These are phyloP conservation scores for Lycaon pictus DNA, from an alignment of 2,113 vertebrate species.

Conservation along the genomic window DNA sequence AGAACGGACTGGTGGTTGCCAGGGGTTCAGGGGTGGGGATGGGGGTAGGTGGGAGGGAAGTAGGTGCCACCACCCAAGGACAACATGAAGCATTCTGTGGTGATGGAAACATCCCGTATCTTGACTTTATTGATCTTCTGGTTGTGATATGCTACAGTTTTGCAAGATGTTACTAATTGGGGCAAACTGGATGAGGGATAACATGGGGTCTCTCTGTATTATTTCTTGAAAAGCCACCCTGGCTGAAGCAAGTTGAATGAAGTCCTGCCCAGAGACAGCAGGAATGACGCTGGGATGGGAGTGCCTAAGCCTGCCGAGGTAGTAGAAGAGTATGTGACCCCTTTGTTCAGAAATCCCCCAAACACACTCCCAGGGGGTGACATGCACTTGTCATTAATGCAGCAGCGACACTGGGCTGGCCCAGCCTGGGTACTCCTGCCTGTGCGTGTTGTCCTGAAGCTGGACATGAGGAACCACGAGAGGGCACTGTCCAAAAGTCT, in stretches of 20 bases:
- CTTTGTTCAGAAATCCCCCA: fast-evolving
- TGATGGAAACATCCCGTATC: not conserved
- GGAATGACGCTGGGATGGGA: not conserved
- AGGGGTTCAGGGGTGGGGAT: not conserved
- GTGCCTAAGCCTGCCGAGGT: no score
- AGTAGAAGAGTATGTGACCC: not conserved
- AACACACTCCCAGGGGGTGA: not conserved
- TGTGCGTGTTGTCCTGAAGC: fast-evolving
- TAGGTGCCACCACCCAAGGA: not conserved
- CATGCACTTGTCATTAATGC: not conserved
- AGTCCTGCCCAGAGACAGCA: not conserved
- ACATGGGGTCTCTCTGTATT: not conserved
- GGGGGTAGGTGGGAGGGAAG: not conserved
- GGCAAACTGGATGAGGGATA: not conserved
- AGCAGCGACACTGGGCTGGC: not conserved
- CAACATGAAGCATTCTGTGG: not conserved
- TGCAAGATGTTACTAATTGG: no score
- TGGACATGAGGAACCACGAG: not conserved
- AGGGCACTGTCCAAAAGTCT: not conserved
- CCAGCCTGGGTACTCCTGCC: not conserved
- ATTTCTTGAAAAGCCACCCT: not conserved
- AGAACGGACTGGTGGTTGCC: not conserved
- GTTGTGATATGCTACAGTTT: not conserved
- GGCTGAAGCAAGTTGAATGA: not conserved
- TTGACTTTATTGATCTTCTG: not conserved